Evolutionary conservation across 2,888 invertebrate genomes (phyloP), one percentile per base, ranked within the genome.

Genomic region (Zele albiditarsus): DNA sequence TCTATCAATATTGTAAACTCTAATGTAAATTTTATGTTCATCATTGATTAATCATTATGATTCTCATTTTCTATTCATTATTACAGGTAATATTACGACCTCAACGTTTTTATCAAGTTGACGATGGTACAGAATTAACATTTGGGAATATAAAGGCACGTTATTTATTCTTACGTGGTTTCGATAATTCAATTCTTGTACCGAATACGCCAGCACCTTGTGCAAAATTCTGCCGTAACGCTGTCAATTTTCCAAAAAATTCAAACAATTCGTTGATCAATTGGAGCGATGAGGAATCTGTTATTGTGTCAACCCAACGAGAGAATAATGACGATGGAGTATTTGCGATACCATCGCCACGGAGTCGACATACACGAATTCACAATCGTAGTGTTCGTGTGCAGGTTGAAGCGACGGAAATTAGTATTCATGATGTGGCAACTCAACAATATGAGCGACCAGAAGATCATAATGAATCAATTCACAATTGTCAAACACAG

Each of bases 51-150:
- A 58, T 16, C 6, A 66, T 75, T 33, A 38, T 73, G 23, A 12
- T 53, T 28, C n/a, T 3, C 38, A 25, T 68, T 23, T 38, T 58
- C 71, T 33, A 12, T 33, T 49, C 38, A 67, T 68, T 38, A 33
- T 84, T 82, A 12, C 77, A 89, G 89, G 76, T 79, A 28, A 46
- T 79, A 28, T 76, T 89, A 8, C 82, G 81, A 25, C 84, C 87
- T 0, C 76, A 81, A 16, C 84, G 84, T 49, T 83, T 78, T 8
- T 89, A 89, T 69, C 83, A 85, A 57, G 76, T 90, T 2, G 82
- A 80, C 58, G 82, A 87, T 80, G 86, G 84, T 14, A 85, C 84
- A 69, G 23, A 70, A 0, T 49, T 89, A 12, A 77, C 76, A 8
- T 86, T 90, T 72, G 89, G 88, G 0, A 76, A 72, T 60, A 78